Evolutionary conservation across 2,888 invertebrate species (phyloP).

Genomic region (Ectemnius continuus): DNA sequence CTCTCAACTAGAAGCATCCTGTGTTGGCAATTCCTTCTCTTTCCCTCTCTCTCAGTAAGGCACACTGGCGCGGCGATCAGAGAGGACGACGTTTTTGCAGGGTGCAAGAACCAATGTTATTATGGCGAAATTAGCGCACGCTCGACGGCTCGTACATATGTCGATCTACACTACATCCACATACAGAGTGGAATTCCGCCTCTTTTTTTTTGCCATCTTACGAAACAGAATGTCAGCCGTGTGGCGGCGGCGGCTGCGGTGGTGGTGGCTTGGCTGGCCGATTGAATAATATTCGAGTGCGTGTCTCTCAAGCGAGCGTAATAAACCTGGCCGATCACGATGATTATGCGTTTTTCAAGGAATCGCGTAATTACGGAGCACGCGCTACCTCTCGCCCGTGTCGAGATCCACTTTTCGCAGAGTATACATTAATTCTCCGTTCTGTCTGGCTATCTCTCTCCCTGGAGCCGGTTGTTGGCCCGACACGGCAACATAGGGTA

Average conservation of each 20-base stretch:
- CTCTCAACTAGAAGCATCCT: neutral
- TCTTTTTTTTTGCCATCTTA: too few species aligned
- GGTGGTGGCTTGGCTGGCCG: neutral
- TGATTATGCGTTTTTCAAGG: neutral
- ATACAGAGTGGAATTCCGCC: too few species aligned
- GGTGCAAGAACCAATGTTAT: constrained; percentile 2
- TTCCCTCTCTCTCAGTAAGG: too few species aligned
- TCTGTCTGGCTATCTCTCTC: too few species aligned
- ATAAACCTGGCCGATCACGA: neutral
- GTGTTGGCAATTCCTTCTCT: too few species aligned
- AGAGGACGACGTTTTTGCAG: too few species aligned
- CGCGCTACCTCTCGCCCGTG: neutral
- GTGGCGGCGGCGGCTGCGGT: too few species aligned
- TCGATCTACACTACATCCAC: neutral
- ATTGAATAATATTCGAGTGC: neutral
- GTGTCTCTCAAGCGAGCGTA: neutral
- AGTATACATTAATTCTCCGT: too few species aligned
- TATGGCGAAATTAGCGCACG: constrained; percentile 1
- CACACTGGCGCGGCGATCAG: too few species aligned
- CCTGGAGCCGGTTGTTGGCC: too few species aligned
- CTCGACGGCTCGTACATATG: neutral
- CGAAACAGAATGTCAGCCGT: too few species aligned
- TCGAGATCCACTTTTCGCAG: too few species aligned
- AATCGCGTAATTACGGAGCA: constrained; percentile 1
- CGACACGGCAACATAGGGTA: neutral